A percentile compares a stretch with the other conserved stretches of the same genome.
These are phyloP conservation scores for Agrilus cyanescens DNA, from an alignment of 2,888 invertebrate species.

Conservation along the genomic window DNA sequence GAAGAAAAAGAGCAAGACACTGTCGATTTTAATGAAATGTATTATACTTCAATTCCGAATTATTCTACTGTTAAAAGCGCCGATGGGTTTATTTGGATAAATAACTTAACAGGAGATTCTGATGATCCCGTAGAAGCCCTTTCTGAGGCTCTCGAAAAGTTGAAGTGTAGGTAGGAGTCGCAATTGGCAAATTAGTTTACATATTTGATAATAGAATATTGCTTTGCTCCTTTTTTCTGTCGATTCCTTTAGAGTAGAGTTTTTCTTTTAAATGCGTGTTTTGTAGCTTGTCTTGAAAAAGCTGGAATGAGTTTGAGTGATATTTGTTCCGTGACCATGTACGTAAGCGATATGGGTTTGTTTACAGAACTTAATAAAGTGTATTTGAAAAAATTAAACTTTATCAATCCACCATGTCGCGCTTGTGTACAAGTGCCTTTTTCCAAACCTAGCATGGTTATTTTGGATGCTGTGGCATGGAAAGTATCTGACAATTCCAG, in stretches of 20 bases:
- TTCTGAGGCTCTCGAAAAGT: slow-evolving; percentile 58
- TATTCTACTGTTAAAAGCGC: slow-evolving; percentile 23
- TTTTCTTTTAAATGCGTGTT: too few species aligned
- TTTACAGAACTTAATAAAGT: slow-evolving; percentile 67
- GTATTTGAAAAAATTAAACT: slow-evolving; percentile 61
- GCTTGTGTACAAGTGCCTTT: slow-evolving; percentile 72
- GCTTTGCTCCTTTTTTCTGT: not conserved
- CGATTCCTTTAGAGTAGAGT: too few species aligned
- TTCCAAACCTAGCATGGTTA: slow-evolving; percentile 55
- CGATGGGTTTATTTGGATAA: slow-evolving; percentile 77
- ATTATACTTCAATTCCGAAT: not conserved
- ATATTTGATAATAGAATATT: too few species aligned
- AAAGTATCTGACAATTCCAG: slow-evolving; percentile 20
- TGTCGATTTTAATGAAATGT: not conserved
- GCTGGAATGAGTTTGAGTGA: slow-evolving; percentile 46
- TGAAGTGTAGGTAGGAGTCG: slow-evolving; percentile 61
- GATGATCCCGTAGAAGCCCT: slow-evolving; percentile 53
- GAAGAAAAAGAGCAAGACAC: slow-evolving; percentile 13
- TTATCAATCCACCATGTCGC: slow-evolving; percentile 72
- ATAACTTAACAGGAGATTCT: slow-evolving; percentile 64
- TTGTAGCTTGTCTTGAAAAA: slow-evolving; percentile 41
- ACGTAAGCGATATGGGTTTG: slow-evolving; percentile 70
- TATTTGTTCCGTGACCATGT: slow-evolving; percentile 72
- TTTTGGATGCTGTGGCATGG: slow-evolving; percentile 65
- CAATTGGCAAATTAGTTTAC: too few species aligned